Evolutionary conservation across 2,888 invertebrate species (phyloP), one percentile per base, ranked within the genome.

Genomic region (Zele albiditarsus): DNA sequence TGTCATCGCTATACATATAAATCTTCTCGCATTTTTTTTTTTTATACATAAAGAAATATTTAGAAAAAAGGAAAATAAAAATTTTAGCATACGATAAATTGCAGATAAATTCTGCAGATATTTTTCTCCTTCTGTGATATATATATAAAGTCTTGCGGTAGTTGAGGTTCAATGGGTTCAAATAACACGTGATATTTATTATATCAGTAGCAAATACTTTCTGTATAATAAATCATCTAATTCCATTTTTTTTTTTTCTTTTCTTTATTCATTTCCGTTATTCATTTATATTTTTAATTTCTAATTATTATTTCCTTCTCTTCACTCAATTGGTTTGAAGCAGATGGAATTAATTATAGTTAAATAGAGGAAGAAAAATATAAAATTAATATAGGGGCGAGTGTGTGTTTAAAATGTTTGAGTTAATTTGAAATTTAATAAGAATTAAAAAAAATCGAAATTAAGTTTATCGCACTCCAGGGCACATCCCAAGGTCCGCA

Each of bases 401-500:
- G n/a, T 46, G 46, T 46, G 77, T 66, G 65, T 49, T 53, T 66
- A 68, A 14, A 23, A 74, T 66, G 68, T 65, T 31, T 62, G 53
- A 46, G 33, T 53, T 53, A 42, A 6, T 31, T 27, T n/a, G 46
- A 42, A 63, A 28, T 46, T 46, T 58, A 67, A 60, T 27, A 58
- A 58, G 38, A 33, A 49, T 28, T 68, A 23, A 53, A 53, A 53
- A 53, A 53, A 53, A 53, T 53, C 20, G 53, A 53, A 53, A 4
- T 53, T 53, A n/a, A 53, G 82, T 79, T 80, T 73, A 80, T 79
- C 79, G 78, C 79, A 77, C 69, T 68, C 60, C 71, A 65, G 75
- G 74, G 74, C 53, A 53, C 53, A 82, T 83, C 75, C 79, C 76
- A 80, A 80, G 79, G 80, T 78, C 81, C 79, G 78, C 77, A 74